Conservation (phyloP, 1,140 invertebrate genomes). For the Lordiphosa collinella region DNA sequence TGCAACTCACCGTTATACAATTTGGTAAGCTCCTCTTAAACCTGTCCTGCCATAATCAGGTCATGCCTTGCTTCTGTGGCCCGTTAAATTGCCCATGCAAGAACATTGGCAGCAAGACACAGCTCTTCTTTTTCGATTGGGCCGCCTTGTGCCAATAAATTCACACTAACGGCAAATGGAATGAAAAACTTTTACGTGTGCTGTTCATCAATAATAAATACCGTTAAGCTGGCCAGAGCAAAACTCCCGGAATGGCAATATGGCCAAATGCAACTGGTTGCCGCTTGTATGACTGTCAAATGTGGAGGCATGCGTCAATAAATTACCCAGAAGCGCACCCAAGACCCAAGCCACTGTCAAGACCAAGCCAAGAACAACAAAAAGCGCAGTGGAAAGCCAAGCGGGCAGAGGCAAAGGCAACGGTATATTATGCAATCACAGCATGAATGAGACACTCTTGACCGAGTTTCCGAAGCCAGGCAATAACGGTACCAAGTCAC, state of each 20-base stretch:
- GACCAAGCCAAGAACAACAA: conserved; percentile 24
- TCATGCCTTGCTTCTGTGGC: conserved; percentile 8
- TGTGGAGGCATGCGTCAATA: conserved; percentile 66
- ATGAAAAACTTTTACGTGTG: conserved; percentile 32
- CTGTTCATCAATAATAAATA: conserved; percentile 66
- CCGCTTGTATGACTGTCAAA: conserved; percentile 62
- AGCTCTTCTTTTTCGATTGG: conserved; percentile 7
- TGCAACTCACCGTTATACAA: too few relatives aligned
- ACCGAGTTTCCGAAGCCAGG: conserved; percentile 77
- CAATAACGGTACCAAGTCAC: conserved; percentile 69
- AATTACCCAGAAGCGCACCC: conserved; percentile 68
- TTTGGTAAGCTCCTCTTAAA: too few relatives aligned
- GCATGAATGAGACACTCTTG: conserved; percentile 79
- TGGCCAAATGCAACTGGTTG: conserved; percentile 54
- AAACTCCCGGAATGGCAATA: conserved; percentile 39
- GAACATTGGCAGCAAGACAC: conserved; percentile 33
- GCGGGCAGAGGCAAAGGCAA: conserved; percentile 46
- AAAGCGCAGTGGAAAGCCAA: conserved; percentile 35
- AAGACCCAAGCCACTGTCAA: conserved; percentile 42
- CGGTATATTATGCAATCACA: conserved; percentile 79
- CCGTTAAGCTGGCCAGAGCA: conserved; percentile 44
- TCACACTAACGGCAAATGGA: conserved; percentile 50
- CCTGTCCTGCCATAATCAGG: too few relatives aligned
- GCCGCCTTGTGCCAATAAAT: conserved; percentile 54
- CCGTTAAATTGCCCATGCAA: conserved; percentile 30